Conservation (phyloP, 2,113 vertebrate genomes). For the Jaculus jaculus region DNA sequence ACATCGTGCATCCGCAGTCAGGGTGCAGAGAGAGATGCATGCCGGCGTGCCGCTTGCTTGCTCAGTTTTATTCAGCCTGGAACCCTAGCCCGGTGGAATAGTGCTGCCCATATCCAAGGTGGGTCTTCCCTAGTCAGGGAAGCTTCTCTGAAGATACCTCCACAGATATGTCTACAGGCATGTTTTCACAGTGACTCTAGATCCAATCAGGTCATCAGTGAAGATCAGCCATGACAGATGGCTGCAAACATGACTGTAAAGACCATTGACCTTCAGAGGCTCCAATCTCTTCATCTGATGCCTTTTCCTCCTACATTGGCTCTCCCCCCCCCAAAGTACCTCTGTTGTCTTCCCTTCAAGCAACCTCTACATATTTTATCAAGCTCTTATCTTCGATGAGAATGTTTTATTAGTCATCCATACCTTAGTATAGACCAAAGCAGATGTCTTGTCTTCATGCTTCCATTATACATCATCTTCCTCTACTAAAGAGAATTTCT, state of each 20-base stretch:
- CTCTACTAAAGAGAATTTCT: background rate
- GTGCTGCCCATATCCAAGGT: too few species aligned
- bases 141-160: background rate
- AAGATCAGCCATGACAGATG: too few species aligned
- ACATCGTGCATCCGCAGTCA: background rate
- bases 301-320: background rate
- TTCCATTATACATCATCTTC: background rate
- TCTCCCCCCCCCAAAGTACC: accelerated
- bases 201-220: background rate
- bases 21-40: too few species aligned
- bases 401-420: background rate
- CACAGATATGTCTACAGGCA: background rate
- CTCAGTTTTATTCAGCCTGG: background rate
- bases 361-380: background rate
- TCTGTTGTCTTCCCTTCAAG: background rate
- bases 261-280: background rate
- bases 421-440: conserved; percentile 3
- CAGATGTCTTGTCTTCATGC: background rate
- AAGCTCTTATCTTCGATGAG: background rate
- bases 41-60: background rate
- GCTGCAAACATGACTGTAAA: background rate
- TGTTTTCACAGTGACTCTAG: background rate
- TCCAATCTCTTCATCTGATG: background rate
- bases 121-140: background rate
- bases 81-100: background rate